Evolutionary conservation across 2,888 invertebrate genomes (phyloP), one percentile per base, ranked within the genome.

Genomic region (Idaea dimidiata): DNA sequence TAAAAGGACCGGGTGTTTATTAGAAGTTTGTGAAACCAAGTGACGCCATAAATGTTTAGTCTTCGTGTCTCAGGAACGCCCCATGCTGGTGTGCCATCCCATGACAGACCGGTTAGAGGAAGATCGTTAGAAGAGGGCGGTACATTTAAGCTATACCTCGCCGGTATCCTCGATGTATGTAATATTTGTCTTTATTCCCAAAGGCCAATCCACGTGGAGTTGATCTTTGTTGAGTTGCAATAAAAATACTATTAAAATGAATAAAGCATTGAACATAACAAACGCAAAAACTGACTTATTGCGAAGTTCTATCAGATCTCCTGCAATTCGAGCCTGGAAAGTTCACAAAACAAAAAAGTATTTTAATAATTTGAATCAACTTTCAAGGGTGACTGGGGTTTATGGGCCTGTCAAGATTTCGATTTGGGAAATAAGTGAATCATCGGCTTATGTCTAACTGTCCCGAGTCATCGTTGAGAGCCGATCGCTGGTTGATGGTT

Each of bases 261-360:
- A 99, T 87, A 99, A 96, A 91, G 99, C 97, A 95, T 99, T 99
- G 95, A 99, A 97, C 99, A 99, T 99, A 94, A 99, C 97, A 96
- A 99, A 99, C 87, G 97, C 97, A 93, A 98, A 98, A 84, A 98
- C 98, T 83, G 97, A 97, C 93, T 98, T 98, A 95, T 99, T 99
- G 86, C 99, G 95, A 86, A 99, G 95, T 87, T 98, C 98, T 87
- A 97, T 95, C 91, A 99, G 94, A 92, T 98, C 98, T 82, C 94
- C 94, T 83, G 97, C 97, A 84, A 97, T 96, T 87, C 97, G 95
- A 87, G 95, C 97, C 97, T 97, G 95, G 91, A 94, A 94, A 89
- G 88, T 83, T 83, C 84, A 83, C 90, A 84, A 93, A 90, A 89
- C 88, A 77, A 88, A 82, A 80, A 80, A 77, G 81, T 72, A 69